Evolutionary conservation across 92 coral and sea anemone species (phyloP).

Genomic region (Heliopora coerulea): DNA sequence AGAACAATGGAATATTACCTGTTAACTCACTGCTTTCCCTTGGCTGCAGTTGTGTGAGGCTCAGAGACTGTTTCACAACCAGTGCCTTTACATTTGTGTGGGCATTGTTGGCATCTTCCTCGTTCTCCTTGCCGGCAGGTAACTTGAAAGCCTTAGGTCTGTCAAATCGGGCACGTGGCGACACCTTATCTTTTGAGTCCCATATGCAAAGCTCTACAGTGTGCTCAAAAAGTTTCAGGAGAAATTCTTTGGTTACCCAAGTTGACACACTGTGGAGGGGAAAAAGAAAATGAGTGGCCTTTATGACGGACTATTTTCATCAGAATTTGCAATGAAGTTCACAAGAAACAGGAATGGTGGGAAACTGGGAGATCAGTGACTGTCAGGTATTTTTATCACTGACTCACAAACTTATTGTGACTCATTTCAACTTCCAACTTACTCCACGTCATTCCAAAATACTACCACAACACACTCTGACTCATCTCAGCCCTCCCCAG

Average conservation of each 20-base stretch:
- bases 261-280: constrained; percentile 53
- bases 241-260: constrained; percentile 67
- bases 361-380: too few relatives aligned
- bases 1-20: constrained; percentile 7
- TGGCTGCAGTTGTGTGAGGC: constrained; percentile 69
- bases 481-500: too few relatives aligned
- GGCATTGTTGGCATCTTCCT: constrained; percentile 48
- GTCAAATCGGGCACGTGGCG: constrained; percentile 97
- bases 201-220: constrained; percentile 77
- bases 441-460: too few relatives aligned
- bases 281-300: neutral
- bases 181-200: constrained; percentile 97
- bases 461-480: too few relatives aligned
- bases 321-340: too few relatives aligned
- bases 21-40: constrained; percentile 40
- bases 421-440: too few relatives aligned
- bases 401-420: too few relatives aligned
- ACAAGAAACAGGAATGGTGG: too few relatives aligned
- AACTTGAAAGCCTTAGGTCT: constrained; percentile 92
- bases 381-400: too few relatives aligned
- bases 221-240: constrained; percentile 73
- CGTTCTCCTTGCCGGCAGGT: constrained; percentile 76
- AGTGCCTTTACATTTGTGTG: constrained; percentile 60
- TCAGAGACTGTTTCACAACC: constrained; percentile 67
- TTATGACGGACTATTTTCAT: too few relatives aligned